Conservation (phyloP, 1,140 invertebrate genomes). For the Subanguina moxae region DNA sequence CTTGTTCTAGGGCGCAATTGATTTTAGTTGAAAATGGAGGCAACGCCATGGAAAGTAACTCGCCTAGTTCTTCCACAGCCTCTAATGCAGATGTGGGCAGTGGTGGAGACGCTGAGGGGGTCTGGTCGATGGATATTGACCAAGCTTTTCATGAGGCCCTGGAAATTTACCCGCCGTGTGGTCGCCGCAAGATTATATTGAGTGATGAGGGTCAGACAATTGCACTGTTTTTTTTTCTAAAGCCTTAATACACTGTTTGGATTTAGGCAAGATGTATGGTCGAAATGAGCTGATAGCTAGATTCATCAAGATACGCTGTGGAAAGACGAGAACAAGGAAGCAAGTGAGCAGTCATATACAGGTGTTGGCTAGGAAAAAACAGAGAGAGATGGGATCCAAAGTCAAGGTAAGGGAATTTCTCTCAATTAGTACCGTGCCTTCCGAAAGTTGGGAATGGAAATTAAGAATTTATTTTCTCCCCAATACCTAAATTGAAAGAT, state of each 20-base stretch:
- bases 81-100: slow-evolving; percentile 7
- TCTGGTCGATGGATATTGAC: slow-evolving; percentile 99
- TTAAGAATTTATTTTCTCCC: too few relatives aligned
- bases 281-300: slow-evolving; percentile 97
- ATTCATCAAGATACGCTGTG: slow-evolving; percentile 96
- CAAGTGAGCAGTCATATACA: slow-evolving; percentile 99
- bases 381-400: slow-evolving; percentile 93
- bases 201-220: slow-evolving; percentile 99
- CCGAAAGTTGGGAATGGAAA: too few relatives aligned
- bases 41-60: slow-evolving; percentile 12
- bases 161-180: slow-evolving; percentile 98
- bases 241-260: slow-evolving; percentile 9
- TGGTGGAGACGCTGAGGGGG: slow-evolving; percentile 83
- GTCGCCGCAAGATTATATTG: slow-evolving; percentile 95
- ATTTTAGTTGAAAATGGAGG: too few relatives aligned
- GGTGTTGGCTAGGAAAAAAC: slow-evolving; percentile 91
- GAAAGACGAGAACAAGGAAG: slow-evolving; percentile 96
- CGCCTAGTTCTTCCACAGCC: slow-evolving; percentile 4
- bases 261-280: slow-evolving; percentile 67
- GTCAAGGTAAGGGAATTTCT: slow-evolving; percentile 69
- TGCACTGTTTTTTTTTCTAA: slow-evolving; percentile 72
- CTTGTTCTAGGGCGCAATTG: too few relatives aligned
- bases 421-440: too few relatives aligned
- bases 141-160: slow-evolving; percentile 99
- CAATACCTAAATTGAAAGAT: too few relatives aligned